A percentile compares a stretch with the other conserved stretches of the same genome.
phyloP scores from a whole-genome alignment of 2,113 vertebrate species.

The Hyperopisus bebe region DNA sequence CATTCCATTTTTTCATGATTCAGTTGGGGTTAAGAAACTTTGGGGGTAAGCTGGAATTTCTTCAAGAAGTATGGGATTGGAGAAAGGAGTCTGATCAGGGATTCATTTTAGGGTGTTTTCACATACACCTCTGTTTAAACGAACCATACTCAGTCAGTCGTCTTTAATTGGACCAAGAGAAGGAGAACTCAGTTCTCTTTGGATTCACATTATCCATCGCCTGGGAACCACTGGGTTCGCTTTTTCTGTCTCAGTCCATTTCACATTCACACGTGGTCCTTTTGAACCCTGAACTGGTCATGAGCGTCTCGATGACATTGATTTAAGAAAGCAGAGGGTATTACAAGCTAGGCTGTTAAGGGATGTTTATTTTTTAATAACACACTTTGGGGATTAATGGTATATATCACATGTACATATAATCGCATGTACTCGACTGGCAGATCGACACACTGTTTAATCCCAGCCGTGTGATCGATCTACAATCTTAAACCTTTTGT shows the following conservation, averaged over 20 bases:
- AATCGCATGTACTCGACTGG: not conserved
- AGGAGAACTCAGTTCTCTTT: too few relatives aligned
- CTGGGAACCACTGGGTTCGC: not conserved
- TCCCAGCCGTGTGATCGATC: not conserved
- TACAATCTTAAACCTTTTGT: not conserved
- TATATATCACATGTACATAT: not conserved
- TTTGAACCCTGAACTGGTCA: not conserved
- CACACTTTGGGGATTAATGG: not conserved
- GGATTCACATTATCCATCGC: not conserved
- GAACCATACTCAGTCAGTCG: not conserved
- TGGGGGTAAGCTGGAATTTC: not conserved
- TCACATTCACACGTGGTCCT: not conserved
- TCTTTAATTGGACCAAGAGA: too few relatives aligned
- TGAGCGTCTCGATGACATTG: not conserved
- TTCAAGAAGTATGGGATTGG: not conserved
- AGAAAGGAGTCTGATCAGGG: not conserved
- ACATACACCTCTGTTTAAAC: not conserved
- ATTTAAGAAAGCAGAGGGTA: too few relatives aligned
- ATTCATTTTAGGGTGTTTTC: not conserved
- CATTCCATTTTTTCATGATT: not conserved
- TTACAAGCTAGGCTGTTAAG: not conserved
- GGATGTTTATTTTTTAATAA: not conserved
- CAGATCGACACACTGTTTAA: not conserved
- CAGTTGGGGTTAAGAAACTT: not conserved
- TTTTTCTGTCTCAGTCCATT: not conserved